Conservation (phyloP, 2,797 vertebrate genomes). For the Streptopelia turtur region DNA sequence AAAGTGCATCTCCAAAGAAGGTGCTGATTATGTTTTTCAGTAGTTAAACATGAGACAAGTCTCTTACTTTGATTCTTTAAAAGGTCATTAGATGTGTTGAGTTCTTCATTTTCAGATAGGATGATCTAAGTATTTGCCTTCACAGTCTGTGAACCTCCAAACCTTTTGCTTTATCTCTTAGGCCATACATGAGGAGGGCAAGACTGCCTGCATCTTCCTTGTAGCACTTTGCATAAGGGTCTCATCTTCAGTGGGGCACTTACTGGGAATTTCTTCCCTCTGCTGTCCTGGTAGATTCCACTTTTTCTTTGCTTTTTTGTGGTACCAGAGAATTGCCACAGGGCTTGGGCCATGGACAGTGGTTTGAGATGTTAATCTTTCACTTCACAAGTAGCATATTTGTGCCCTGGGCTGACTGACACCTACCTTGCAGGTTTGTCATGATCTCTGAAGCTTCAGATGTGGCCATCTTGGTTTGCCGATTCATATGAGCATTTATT, state of each 20-base stretch:
- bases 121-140: neutral
- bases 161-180: neutral
- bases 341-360: neutral
- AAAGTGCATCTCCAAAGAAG: neutral
- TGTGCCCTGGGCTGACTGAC: neutral
- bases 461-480: neutral
- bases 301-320: neutral
- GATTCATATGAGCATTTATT: neutral
- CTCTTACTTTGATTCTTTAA: neutral
- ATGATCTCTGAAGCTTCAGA: neutral
- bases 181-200: neutral
- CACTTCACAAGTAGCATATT: neutral
- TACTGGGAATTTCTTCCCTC: neutral
- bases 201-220: neutral
- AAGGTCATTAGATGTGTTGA: neutral
- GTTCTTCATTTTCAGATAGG: neutral
- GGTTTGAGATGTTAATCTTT: neutral
- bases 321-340: neutral
- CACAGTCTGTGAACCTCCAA: neutral
- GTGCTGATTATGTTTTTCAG: neutral
- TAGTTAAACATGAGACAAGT: neutral
- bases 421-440: fast-evolving
- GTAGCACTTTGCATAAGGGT: neutral
- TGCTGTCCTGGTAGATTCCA: neutral
- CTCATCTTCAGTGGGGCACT: neutral